Evolutionary conservation across 2,113 vertebrate species (phyloP).

Genomic region (Mormyrus iriodes): DNA sequence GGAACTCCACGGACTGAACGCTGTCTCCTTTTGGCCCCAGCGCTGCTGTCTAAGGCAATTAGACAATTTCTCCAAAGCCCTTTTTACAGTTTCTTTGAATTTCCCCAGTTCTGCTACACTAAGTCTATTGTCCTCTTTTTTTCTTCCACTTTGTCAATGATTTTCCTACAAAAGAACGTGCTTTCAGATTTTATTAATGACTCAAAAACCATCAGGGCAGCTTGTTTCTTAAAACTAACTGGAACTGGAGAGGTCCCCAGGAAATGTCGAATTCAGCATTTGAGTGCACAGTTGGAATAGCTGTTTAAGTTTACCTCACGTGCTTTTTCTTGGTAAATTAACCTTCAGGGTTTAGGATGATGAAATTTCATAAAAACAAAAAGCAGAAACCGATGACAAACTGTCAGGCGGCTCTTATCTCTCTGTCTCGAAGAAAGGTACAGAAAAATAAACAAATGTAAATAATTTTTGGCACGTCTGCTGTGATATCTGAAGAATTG

Average conservation of each 20-base stretch:
- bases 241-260: background rate
- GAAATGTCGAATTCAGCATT: background rate
- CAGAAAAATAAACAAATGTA: conserved; percentile 8
- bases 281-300: background rate
- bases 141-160: background rate
- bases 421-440: background rate
- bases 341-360: background rate
- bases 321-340: background rate
- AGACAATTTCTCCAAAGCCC: background rate
- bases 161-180: background rate
- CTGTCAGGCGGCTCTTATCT: conserved; percentile 7
- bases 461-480: background rate
- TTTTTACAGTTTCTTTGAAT: background rate
- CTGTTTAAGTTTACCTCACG: background rate
- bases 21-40: background rate
- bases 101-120: background rate
- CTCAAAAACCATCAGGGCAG: background rate
- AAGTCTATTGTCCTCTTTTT: background rate
- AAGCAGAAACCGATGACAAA: background rate
- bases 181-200: conserved; percentile 9
- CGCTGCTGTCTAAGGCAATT: background rate
- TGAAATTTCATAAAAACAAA: background rate
- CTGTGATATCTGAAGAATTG: background rate
- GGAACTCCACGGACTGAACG: background rate
- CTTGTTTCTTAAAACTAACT: background rate